A percentile compares a stretch with the other conserved stretches of the same genome.
Conservation (phyloP, 2,113 vertebrate species). For the Hoplias malabaricus region DNA sequence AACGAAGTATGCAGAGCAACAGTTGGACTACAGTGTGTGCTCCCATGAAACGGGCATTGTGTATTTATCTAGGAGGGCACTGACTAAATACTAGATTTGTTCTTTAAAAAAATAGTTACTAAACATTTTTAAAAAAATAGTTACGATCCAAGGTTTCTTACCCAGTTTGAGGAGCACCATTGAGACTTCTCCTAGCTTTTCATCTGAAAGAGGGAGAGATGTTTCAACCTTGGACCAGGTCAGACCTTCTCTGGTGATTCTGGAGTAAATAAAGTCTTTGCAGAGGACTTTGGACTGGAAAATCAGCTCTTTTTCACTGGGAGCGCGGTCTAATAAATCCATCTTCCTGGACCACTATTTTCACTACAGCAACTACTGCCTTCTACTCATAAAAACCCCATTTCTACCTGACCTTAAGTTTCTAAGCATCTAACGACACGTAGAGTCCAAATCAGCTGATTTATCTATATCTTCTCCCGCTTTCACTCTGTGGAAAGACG, state of each 20-base stretch:
- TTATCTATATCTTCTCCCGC: too few relatives aligned
- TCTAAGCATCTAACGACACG: too few relatives aligned
- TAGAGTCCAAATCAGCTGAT: too few relatives aligned
- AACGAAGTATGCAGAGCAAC: too few relatives aligned
- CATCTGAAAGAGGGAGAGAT: conserved; percentile 67
- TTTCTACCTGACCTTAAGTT: too few relatives aligned
- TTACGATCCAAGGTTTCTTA: conserved; percentile 39
- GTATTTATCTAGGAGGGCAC: too few relatives aligned
- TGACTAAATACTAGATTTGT: too few relatives aligned
- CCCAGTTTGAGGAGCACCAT: conserved; percentile 73
- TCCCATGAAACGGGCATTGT: too few relatives aligned
- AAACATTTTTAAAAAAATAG: too few relatives aligned
- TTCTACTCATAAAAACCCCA: background rate
- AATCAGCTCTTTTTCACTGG: conserved; percentile 90
- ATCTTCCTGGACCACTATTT: conserved; percentile 86
- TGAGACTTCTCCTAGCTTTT: conserved; percentile 82
- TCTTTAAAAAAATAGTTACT: too few relatives aligned
- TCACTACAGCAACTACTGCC: background rate
- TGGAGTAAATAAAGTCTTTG: conserved; percentile 89
- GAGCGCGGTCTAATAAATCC: conserved; percentile 87
- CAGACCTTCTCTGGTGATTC: conserved; percentile 84
- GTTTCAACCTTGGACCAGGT: conserved; percentile 83
- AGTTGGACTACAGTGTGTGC: too few relatives aligned
- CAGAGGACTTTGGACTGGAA: conserved; percentile 90
- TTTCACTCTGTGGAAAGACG: too few relatives aligned